Evolutionary conservation across 1,140 invertebrate species (phyloP).

Genomic region (Lanistes nyassanus): DNA sequence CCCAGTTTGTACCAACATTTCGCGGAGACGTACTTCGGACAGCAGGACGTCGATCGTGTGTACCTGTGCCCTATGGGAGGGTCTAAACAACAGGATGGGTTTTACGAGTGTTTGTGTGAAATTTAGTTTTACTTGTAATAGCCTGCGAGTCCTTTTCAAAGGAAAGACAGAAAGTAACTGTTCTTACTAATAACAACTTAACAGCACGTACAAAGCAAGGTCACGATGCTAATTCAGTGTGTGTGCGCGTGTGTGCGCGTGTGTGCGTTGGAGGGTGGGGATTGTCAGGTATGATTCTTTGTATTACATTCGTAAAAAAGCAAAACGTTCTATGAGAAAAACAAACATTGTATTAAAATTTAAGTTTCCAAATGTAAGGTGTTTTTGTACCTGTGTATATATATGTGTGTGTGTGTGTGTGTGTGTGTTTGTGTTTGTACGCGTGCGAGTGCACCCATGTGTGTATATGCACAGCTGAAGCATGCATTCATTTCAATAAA

Average conservation of each 20-base stretch:
- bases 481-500: neutral
- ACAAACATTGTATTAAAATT: too few relatives aligned
- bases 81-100: too few relatives aligned
- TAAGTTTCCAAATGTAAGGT: neutral
- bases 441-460: neutral
- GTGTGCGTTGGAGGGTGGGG: too few relatives aligned
- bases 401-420: slow-evolving; percentile 7
- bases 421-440: slow-evolving; percentile 3
- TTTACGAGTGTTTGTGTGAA: too few relatives aligned
- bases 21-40: slow-evolving; percentile 54
- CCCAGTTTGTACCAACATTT: slow-evolving; percentile 48
- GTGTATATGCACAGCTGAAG: neutral
- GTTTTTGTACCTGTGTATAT: neutral
- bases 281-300: neutral
- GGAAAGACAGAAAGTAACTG: too few relatives aligned
- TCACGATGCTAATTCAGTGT: neutral
- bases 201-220: too few relatives aligned
- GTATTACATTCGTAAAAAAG: neutral
- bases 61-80: slow-evolving; percentile 34
- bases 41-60: slow-evolving; percentile 53
- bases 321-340: neutral
- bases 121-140: too few relatives aligned
- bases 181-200: too few relatives aligned
- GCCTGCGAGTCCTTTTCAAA: too few relatives aligned
- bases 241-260: neutral